Base-by-base conservation (phyloP, 2,888 invertebrate species). In the Heliconius sara region DNA sequence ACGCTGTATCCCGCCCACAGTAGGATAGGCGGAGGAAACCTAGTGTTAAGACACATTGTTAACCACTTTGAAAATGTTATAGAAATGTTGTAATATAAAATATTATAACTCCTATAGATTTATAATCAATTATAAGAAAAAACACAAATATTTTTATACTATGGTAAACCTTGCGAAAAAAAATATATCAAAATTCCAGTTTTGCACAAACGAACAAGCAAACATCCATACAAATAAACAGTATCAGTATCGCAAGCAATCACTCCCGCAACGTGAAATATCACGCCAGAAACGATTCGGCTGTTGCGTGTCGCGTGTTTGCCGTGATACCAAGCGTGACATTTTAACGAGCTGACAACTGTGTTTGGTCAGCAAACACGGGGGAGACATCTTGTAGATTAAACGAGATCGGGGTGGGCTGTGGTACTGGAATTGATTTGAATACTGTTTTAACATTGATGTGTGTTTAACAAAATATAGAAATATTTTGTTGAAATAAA, bases 261-360 rank as follows among this genome's bases (percentile, higher is more conserved):
- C 72, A 30, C 57, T 34, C 13, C 30, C 7, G 13, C 13, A 34
- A n/a, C 57, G 34, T 25, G 34, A n/a, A 73, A 81, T 63, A 66
- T 71, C 73, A 70, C 77, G 74, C 76, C 52, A 65, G 25, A 30
- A 77, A 79, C 63, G 79, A 82, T 79, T 82, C 71, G 75, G 74
- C 78, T 74, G 78, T 77, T 72, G 83, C 82, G 80, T 82, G 83
- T 79, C 77, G 80, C 68, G 75, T 85, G 83, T 85, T 84, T 85
- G 84, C 85, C 77, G 83, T 82, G 75, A 83, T 82, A 80, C 83
- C 80, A 84, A 90, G 89, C 92, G 92, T 88, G 89, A 86, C 85
- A 89, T 86, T 92, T 92, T 92, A 92, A 92, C 92, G 91, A 92
- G 92, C 86, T 80, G 82, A 78, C 83, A 78, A 83, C 80, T 80